Conservation (phyloP, 92 coral and sea anemone species). For the Bergia sp. region DNA sequence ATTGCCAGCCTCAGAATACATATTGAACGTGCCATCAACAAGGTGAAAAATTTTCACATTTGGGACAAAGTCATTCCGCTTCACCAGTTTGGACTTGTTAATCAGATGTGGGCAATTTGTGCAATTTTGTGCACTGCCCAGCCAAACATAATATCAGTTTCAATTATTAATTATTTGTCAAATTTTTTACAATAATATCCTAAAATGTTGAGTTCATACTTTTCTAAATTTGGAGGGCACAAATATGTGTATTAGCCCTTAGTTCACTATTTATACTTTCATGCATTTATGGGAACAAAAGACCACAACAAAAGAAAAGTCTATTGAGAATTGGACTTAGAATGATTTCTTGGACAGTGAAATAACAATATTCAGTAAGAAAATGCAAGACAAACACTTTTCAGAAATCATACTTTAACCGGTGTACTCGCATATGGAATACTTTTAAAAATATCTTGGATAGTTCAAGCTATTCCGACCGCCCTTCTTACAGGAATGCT, state of each 20-base stretch:
- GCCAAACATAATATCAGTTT: conserved; percentile 29
- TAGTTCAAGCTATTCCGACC: too few species aligned
- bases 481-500: too few species aligned
- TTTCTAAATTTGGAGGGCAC: not conserved
- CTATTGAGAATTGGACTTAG: too few species aligned
- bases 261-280: too few species aligned
- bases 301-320: too few species aligned
- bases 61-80: conserved; percentile 57
- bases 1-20: conserved; percentile 54
- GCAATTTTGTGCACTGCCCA: conserved; percentile 46
- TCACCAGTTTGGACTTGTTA: conserved; percentile 43
- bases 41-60: conserved; percentile 42
- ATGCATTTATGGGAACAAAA: not conserved
- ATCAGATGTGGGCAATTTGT: conserved; percentile 60
- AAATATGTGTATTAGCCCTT: not conserved
- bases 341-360: too few species aligned
- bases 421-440: too few species aligned
- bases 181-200: not conserved
- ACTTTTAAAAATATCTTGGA: too few species aligned
- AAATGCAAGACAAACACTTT: too few species aligned
- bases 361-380: too few species aligned
- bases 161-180: not conserved
- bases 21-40: conserved; percentile 56
- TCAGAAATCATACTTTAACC: too few species aligned
- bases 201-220: not conserved